Percentiles rank a stretch among this genome's conserved stretches.
These are phyloP conservation scores for Leistus spinibarbis DNA, from an alignment of 2,888 invertebrate genomes.

Conservation along the genomic window DNA sequence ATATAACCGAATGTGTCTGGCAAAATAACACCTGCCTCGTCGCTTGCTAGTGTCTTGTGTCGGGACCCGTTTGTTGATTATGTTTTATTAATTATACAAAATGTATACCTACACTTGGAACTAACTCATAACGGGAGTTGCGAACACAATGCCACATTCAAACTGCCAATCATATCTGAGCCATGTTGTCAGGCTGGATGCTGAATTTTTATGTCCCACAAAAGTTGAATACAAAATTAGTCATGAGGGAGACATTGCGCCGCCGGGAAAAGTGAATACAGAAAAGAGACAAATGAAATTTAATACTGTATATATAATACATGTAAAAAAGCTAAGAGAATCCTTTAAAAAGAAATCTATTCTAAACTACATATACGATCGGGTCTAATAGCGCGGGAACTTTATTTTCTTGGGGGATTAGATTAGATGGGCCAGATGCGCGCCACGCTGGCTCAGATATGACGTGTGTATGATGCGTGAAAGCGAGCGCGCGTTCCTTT, in stretches of 20 bases:
- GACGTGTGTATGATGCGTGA: slow-evolving; percentile 52
- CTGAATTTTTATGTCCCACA: not conserved
- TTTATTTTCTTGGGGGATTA: not conserved
- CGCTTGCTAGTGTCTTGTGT: not conserved
- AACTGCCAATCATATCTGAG: slow-evolving; percentile 69
- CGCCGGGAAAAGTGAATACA: slow-evolving; percentile 60
- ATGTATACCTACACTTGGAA: no score
- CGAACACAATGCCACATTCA: slow-evolving; percentile 63
- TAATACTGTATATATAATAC: slow-evolving; percentile 11
- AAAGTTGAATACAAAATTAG: not conserved
- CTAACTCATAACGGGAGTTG: slow-evolving; percentile 31
- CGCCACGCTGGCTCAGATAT: slow-evolving; percentile 64
- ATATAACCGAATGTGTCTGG: not conserved
- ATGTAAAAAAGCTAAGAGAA: not conserved
- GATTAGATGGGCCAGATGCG: slow-evolving; percentile 39
- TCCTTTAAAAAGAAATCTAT: no score
- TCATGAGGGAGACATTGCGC: slow-evolving; percentile 46
- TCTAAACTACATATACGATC: slow-evolving; percentile 24
- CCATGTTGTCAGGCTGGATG: slow-evolving; percentile 56
- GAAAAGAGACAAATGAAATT: slow-evolving; percentile 32
- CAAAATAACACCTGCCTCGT: not conserved
- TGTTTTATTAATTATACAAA: not conserved
- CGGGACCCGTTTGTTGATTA: not conserved
- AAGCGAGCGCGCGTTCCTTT: slow-evolving; percentile 45
- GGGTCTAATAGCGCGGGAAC: slow-evolving; percentile 24